phyloP scores from a whole-genome alignment of 2,113 vertebrate genomes.

The Fregata magnificens region DNA sequence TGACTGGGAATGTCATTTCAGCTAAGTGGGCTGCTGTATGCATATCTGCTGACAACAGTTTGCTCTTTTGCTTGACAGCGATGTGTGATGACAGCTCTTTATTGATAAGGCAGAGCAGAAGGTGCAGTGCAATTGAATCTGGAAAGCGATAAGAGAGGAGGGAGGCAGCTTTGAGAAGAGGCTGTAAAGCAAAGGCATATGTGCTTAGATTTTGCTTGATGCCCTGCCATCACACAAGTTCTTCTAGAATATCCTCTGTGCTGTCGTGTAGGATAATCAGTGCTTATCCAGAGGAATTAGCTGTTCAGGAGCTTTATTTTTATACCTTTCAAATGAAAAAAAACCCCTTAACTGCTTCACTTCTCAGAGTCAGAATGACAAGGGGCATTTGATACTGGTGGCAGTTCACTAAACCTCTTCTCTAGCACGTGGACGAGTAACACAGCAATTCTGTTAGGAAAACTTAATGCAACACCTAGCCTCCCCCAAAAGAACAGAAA shows the following conservation, averaged over 20 bases:
- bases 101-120: slow-evolving; percentile 63
- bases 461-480: background rate
- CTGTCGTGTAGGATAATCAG: background rate
- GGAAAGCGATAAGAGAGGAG: slow-evolving; percentile 15
- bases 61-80: slow-evolving; percentile 55
- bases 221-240: background rate
- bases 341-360: background rate
- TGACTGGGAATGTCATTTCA: background rate
- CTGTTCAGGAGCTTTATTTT: background rate
- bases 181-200: slow-evolving; percentile 14
- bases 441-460: background rate
- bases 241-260: background rate
- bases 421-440: background rate
- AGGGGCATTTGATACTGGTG: background rate
- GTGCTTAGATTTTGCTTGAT: slow-evolving; percentile 3
- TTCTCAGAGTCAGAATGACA: background rate
- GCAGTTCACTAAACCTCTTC: background rate
- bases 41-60: slow-evolving; percentile 48
- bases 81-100: slow-evolving; percentile 49
- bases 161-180: slow-evolving; percentile 17
- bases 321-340: background rate
- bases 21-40: slow-evolving; percentile 6
- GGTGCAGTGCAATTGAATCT: slow-evolving; percentile 33
- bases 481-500: background rate
- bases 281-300: background rate